Conservation (phyloP, 2,888 invertebrate genomes). For the Lasioglossum morio region DNA sequence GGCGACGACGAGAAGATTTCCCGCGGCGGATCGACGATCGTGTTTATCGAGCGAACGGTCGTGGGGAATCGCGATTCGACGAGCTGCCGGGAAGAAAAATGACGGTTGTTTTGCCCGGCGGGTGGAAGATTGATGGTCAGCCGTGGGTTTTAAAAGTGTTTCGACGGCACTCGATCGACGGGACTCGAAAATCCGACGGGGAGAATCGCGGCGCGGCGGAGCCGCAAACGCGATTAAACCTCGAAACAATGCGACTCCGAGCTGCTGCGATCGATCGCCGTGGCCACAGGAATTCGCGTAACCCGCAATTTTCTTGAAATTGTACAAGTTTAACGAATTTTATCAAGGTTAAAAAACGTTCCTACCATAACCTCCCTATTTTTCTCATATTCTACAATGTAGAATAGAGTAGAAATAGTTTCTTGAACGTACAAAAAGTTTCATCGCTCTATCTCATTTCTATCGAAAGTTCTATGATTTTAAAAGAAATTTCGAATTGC, state of each 20-base stretch:
- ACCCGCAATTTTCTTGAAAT: too few species aligned
- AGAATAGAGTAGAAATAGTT: too few species aligned
- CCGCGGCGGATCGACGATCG: constrained; percentile 3
- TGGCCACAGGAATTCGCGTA: background rate
- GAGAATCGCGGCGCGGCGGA: background rate
- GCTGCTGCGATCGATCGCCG: background rate
- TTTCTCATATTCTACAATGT: too few species aligned
- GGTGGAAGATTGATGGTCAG: constrained; percentile 18
- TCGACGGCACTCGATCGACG: constrained; percentile 10
- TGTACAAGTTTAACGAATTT: too few species aligned
- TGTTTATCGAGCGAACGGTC: background rate
- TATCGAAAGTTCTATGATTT: too few species aligned
- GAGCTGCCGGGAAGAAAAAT: constrained; percentile 21
- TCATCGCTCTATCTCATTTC: too few species aligned
- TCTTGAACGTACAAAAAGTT: too few species aligned
- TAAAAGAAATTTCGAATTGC: too few species aligned
- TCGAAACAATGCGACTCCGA: constrained; percentile 15
- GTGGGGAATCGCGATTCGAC: constrained; percentile 16
- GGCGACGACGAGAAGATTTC: constrained; percentile 5
- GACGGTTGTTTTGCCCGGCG: constrained; percentile 10
- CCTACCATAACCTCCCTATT: too few species aligned
- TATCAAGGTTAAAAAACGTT: too few species aligned
- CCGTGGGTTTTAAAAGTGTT: constrained; percentile 9
- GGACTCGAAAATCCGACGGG: constrained; percentile 6
- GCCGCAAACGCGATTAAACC: constrained; percentile 40